These are phyloP conservation scores for Megalonaias nervosa DNA, from an alignment of 1,140 invertebrate genomes.

Conservation along the genomic window DNA sequence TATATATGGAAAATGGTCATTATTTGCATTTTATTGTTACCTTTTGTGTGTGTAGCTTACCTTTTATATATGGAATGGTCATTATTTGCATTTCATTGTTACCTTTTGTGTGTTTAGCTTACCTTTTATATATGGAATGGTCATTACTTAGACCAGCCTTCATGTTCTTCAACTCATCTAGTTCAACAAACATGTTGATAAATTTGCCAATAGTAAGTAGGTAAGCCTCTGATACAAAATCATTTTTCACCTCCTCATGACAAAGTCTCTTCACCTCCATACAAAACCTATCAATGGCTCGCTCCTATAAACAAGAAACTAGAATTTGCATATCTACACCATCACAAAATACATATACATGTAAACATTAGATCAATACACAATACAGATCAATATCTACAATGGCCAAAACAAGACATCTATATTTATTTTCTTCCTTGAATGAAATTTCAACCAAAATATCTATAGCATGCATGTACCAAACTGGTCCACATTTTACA, in stretches of 20 bases:
- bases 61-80: slow-evolving; percentile 95
- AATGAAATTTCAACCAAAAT: no score
- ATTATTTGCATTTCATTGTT: no score
- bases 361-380: no score
- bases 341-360: no score
- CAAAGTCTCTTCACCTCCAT: slow-evolving; percentile 96
- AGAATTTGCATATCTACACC: no score
- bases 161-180: slow-evolving; percentile 99
- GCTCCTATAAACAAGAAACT: slow-evolving; percentile 77
- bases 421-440: no score
- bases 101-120: slow-evolving; percentile 32
- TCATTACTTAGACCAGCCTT: slow-evolving; percentile 99
- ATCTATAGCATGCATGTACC: no score
- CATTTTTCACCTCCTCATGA: slow-evolving; percentile 96
- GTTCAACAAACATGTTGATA: slow-evolving; percentile 99
- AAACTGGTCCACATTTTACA: no score
- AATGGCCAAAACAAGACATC: no score
- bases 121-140: slow-evolving; percentile 97
- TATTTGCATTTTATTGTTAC: no score
- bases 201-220: slow-evolving; percentile 97
- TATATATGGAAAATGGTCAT: slow-evolving; percentile 84
- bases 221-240: slow-evolving; percentile 99
- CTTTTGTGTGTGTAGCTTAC: no score
- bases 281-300: slow-evolving; percentile 96
- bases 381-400: no score